Percentiles rank a stretch among this genome's conserved stretches.
Evolutionary conservation across 2,113 vertebrate species (phyloP).

Genomic region (Megaceryle maxima): DNA sequence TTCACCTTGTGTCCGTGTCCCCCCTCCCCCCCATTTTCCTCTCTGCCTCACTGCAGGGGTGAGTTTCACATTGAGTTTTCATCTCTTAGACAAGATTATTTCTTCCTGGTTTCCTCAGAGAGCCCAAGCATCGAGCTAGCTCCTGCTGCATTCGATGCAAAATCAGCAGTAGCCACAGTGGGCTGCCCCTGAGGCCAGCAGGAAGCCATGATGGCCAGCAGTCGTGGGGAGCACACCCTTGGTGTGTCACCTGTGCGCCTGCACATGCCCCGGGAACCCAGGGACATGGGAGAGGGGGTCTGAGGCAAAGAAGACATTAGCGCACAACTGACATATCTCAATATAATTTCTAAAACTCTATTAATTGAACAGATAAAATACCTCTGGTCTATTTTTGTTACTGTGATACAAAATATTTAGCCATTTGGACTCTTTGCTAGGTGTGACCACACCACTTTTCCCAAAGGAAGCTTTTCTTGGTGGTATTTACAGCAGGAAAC

Average conservation of each 20-base stretch:
- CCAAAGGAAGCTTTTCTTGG: conserved; percentile 63
- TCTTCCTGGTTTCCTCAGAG: neutral
- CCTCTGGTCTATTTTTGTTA: conserved; percentile 79
- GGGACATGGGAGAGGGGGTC: neutral
- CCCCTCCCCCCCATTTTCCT: accelerated
- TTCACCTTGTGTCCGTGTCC: neutral
- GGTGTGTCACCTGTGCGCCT: accelerated
- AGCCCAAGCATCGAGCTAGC: neutral
- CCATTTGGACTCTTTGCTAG: conserved; percentile 75
- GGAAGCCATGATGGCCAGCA: neutral
- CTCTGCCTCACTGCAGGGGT: neutral
- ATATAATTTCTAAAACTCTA: conserved; percentile 87
- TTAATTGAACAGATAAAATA: conserved; percentile 84
- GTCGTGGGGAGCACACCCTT: neutral
- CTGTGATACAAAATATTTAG: conserved; percentile 82
- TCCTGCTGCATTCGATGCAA: neutral
- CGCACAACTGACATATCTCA: conserved; percentile 74
- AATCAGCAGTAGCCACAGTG: accelerated
- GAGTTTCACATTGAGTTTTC: neutral
- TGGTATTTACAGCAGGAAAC: conserved; percentile 62
- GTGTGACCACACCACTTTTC: conserved; percentile 68
- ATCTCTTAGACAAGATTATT: neutral
- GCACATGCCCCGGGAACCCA: accelerated
- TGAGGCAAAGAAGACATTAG: conserved; percentile 62
- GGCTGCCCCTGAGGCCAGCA: neutral